Evolutionary conservation across 2,797 vertebrate genomes (phyloP).

Genomic region (Scomberomorus guttatus): DNA sequence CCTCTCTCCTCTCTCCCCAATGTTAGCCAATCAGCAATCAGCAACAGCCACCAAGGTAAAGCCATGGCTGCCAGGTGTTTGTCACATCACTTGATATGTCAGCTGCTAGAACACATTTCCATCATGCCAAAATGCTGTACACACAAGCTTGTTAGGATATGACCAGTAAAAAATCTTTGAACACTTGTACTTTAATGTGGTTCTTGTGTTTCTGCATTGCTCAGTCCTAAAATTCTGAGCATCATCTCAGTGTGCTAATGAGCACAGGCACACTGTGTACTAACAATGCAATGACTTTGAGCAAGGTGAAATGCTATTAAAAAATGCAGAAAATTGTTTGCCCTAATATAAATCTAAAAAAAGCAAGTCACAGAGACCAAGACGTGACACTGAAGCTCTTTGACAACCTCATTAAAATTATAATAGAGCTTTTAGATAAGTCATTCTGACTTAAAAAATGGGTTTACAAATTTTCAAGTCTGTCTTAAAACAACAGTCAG

Average conservation of each 20-base stretch:
- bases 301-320: conserved; percentile 4
- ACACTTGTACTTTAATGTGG: background rate
- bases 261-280: background rate
- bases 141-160: background rate
- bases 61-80: background rate
- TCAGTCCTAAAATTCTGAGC: background rate
- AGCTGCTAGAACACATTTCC: background rate
- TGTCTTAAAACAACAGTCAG: too few relatives aligned
- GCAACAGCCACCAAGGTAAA: conserved; percentile 78
- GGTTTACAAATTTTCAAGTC: too few relatives aligned
- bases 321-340: background rate
- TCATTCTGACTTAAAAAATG: background rate
- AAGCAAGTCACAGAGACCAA: background rate
- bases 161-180: background rate
- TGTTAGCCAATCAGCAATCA: conserved; percentile 87
- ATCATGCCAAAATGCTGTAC: background rate
- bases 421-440: background rate
- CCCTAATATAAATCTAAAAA: background rate
- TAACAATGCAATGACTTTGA: background rate
- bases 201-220: background rate
- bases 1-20: conserved; percentile 90
- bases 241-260: background rate
- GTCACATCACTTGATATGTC: background rate
- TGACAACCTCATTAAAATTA: background rate
- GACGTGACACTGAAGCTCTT: background rate